A percentile compares a stretch with the other conserved stretches of the same genome.
Evolutionary conservation across 2,888 invertebrate species (phyloP).

Genomic region (Sicus ferrugineus): DNA sequence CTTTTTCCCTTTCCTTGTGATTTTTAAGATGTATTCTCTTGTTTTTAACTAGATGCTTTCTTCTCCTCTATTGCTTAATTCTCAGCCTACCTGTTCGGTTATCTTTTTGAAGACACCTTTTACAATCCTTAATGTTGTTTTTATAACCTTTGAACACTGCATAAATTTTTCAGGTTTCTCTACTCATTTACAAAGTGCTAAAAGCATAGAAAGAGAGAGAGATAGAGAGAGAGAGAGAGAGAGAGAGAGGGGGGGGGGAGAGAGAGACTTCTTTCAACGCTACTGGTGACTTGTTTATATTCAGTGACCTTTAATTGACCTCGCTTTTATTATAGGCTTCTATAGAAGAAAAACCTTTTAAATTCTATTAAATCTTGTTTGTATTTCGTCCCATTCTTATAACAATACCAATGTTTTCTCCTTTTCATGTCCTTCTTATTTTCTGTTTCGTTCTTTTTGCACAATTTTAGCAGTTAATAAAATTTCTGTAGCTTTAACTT

Average conservation of each 20-base stretch:
- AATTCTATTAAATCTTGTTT: conserved; percentile 5
- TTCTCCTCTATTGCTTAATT: background rate
- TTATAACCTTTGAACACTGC: no score
- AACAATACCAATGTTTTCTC: conserved; percentile 1
- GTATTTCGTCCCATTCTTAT: background rate
- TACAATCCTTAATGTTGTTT: background rate
- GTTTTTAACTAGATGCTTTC: background rate
- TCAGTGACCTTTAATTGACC: no score
- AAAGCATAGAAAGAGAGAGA: no score
- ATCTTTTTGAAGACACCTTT: background rate
- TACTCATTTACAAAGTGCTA: no score
- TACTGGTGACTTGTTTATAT: no score
- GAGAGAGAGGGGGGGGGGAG: no score
- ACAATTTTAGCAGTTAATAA: conserved; percentile 26
- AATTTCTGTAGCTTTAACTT: conserved; percentile 28
- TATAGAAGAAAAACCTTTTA: background rate
- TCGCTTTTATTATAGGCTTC: background rate
- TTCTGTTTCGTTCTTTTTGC: background rate
- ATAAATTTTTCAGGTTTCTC: no score
- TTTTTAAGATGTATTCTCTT: background rate
- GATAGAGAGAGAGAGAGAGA: no score
- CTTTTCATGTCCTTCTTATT: conserved; percentile 19
- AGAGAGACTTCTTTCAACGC: no score
- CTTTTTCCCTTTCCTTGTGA: background rate
- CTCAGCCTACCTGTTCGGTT: background rate